Evolutionary conservation across 2,113 vertebrate species (phyloP).

Genomic region (Eleginops maclovinus): DNA sequence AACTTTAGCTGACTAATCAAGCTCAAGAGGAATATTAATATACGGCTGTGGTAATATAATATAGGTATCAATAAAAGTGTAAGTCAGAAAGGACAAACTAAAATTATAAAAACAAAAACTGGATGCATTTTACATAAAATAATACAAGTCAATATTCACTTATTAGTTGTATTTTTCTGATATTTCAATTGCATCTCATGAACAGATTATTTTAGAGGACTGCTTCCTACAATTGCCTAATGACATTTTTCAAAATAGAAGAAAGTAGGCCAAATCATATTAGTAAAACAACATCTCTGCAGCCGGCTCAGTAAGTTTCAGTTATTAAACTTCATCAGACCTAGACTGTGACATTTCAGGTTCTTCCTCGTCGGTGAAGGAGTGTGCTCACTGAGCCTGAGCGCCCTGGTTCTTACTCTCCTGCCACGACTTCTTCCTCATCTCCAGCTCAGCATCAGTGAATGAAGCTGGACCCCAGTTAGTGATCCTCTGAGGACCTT

Average conservation of each 20-base stretch:
- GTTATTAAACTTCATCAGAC: slow-evolving; percentile 9
- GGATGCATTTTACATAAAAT: not conserved
- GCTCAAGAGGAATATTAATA: not conserved
- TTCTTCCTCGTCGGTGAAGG: not conserved
- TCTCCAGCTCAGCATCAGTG: slow-evolving; percentile 88
- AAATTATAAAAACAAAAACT: not conserved
- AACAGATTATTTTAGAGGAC: not conserved
- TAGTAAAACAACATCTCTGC: not conserved
- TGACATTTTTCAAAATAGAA: not conserved
- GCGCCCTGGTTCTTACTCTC: slow-evolving; percentile 83
- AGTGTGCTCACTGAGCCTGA: slow-evolving; percentile 68
- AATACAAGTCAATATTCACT: not conserved
- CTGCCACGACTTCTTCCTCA: slow-evolving; percentile 91
- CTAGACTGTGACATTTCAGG: not conserved
- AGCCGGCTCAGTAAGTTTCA: not conserved
- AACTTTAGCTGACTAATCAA: not conserved
- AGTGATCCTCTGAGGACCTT: slow-evolving; percentile 88
- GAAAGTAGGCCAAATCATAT: not conserved
- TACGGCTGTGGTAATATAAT: not conserved
- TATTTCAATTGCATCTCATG: not conserved
- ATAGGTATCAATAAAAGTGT: not conserved
- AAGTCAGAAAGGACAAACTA: not conserved
- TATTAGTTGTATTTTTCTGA: too few relatives aligned
- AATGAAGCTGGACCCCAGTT: slow-evolving; percentile 93
- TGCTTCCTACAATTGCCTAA: not conserved